These are phyloP conservation scores for Strongylocentrotus purpuratus DNA, from an alignment of 35 echinoderm and acorn worm species.

Conservation along the genomic window DNA sequence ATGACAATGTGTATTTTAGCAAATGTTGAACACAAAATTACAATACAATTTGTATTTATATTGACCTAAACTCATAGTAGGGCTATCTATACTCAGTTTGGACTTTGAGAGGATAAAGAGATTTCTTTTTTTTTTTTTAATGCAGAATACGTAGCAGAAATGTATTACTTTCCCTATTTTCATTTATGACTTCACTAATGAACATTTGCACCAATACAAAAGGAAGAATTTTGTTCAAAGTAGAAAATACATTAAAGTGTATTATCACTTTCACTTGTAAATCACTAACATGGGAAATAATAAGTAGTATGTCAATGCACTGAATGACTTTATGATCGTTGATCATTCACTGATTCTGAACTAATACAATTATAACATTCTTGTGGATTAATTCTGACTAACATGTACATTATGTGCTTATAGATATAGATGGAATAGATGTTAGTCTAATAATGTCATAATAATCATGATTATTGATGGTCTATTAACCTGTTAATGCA, in stretches of 20 bases:
- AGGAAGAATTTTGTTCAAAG: neutral
- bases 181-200: neutral
- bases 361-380: neutral
- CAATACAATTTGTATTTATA: too few relatives aligned
- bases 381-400: neutral
- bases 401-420: neutral
- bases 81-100: too few relatives aligned
- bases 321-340: neutral
- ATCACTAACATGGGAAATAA: neutral
- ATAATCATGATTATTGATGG: too few relatives aligned
- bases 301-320: neutral
- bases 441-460: too few relatives aligned
- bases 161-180: neutral
- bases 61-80: too few relatives aligned
- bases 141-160: too few relatives aligned
- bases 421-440: neutral
- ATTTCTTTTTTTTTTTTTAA: too few relatives aligned
- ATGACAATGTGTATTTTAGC: too few relatives aligned
- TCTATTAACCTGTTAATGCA: too few relatives aligned
- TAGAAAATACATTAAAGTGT: neutral
- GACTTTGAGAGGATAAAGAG: too few relatives aligned
- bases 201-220: neutral
- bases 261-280: neutral
- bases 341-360: neutral
- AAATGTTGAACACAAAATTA: too few relatives aligned